Evolutionary conservation across 1,140 invertebrate genomes (phyloP), one percentile per base, ranked within the genome.

Genomic region (Rhopalosiphum maidis): DNA sequence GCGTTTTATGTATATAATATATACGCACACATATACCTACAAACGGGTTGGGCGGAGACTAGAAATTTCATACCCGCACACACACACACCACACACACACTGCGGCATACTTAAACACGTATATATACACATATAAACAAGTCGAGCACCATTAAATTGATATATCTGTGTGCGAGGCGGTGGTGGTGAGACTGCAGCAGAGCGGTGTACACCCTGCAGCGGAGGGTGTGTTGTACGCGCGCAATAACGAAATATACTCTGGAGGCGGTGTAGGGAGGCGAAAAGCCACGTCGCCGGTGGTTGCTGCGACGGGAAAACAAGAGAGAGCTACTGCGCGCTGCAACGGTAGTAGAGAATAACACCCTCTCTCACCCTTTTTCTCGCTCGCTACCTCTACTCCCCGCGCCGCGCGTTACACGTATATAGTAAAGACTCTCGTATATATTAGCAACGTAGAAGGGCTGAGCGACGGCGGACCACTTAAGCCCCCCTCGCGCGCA

Each of bases 31-130:
- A 77, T n/a, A 77, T 77, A 77, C 60, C 60, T 77, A 77, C 60
- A 43, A 93, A 93, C 91, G 91, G 48, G n/a, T 85, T 93, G 91
- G 91, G 91, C 91, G 91, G 91, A 83, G 91, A 41, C 91, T 93
- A 25, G 54, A 68, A 41, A 43, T 90, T 90, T 46, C 89, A 35
- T 55, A 35, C 37, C 41, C 41, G 41, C 41, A 21, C 54, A 1
- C 88, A 5, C 51, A 18, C 46, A 25, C 82, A 37, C 41, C 41
- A 21, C 54, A 1, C 88, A 5, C 51, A 18, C 46, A 25, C 82
- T 83, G 2, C 37, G 41, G 15, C 6, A 37, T n/a, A 82, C 22
- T 83, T 37, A 41, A 41, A 83, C 37, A 82, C n/a, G 22, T 82
- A 30, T 30, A 83, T 83, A 37, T 85, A 87, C n/a, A 30, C 30